Evolutionary conservation across 2,888 invertebrate species (phyloP), one percentile per base, ranked within the genome.

Genomic region (Heliconius ismenius): DNA sequence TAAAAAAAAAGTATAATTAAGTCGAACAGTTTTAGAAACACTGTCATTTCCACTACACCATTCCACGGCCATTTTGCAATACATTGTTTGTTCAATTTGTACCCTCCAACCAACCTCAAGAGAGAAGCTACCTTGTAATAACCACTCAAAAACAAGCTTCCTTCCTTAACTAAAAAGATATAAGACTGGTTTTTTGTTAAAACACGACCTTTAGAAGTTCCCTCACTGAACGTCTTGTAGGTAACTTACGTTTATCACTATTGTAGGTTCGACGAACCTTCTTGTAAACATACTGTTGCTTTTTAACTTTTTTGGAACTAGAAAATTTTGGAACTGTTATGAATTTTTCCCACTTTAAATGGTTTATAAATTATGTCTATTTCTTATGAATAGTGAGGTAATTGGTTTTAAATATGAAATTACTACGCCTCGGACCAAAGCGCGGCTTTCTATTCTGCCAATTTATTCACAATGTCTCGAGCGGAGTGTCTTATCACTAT

Each of bases 11-110:
- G 13, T 49, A 67, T 39, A 21, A 28, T 68, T 60, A 62, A 43
- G 60, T 67, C 62, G 49, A 68, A 64, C 84, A 86, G 83, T 89
- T 92, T 90, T 88, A 86, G 86, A 80, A 81, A 77, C 90, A 36
- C 80, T 81, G 81, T 13, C 81, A 72, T 76, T 82, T 83, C 84
- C 83, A 82, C 83, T 81, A 83, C 85, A 86, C 87, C 87, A 88
- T 88, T 84, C 84, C 84, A 85, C 84, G 86, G 87, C 90, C 89
- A 90, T 91, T 90, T 90, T 89, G 88, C 90, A 88, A 91, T 91
- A 91, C 91, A 92, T 90, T 92, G 92, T 92, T 92, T 91, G 92
- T 89, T 87, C 91, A 92, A 92, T 91, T 90, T 91, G 89, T 87
- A 86, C 87, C 86, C 88, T 81, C 80, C 81, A 83, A 82, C 84